Conservation (phyloP, 2,797 vertebrate species). For the Fringilla coelebs region DNA sequence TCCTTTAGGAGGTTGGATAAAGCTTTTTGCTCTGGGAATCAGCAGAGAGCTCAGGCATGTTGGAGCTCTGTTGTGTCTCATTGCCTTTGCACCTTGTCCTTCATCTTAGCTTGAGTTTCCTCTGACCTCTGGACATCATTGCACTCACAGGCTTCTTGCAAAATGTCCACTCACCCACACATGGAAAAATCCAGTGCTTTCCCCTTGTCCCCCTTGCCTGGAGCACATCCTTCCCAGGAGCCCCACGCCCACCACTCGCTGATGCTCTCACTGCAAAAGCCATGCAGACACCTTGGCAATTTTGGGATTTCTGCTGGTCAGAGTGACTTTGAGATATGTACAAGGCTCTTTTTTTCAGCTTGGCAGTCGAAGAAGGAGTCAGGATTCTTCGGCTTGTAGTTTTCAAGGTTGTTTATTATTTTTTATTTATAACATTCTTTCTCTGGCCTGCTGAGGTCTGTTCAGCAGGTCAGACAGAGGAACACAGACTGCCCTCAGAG, state of each 20-base stretch:
- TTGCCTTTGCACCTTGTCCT: neutral
- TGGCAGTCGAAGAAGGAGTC: no score
- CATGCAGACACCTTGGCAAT: neutral
- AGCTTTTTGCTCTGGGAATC: neutral
- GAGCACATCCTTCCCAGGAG: neutral
- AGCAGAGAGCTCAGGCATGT: neutral
- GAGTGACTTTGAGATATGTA: no score
- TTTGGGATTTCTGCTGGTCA: no score
- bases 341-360: no score
- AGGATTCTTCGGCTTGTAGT: no score
- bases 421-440: no score
- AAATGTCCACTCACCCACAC: constrained; percentile 21
- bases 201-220: neutral
- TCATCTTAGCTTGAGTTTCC: neutral
- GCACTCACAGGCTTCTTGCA: neutral
- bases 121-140: neutral
- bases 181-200: neutral
- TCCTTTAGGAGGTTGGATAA: neutral
- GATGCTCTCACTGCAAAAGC: neutral
- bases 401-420: no score
- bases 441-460: no score
- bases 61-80: neutral
- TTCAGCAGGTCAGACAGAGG: no score
- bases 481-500: no score
- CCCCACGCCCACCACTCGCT: neutral